Evolutionary conservation across 2,888 invertebrate genomes (phyloP).

Genomic region (Acanthosepion lycidas): DNA sequence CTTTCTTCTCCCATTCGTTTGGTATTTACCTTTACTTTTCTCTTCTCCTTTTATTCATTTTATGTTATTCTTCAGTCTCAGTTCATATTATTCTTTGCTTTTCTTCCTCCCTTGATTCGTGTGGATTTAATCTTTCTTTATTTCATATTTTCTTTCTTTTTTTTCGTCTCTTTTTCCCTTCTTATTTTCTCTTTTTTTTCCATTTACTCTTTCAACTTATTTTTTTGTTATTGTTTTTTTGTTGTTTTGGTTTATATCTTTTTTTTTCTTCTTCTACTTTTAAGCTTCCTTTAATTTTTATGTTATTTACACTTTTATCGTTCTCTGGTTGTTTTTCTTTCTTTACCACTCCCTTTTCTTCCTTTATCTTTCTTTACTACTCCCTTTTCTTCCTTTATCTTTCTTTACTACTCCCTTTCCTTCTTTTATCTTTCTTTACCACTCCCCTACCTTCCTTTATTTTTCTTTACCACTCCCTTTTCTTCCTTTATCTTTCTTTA

Average conservation of each 20-base stretch:
- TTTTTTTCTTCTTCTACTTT: accelerated
- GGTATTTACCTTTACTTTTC: background rate
- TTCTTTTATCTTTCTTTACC: too few species aligned
- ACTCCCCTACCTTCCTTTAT: background rate
- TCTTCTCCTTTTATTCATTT: background rate
- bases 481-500: background rate
- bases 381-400: too few species aligned
- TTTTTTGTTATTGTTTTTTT: background rate
- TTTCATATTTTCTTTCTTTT: background rate
- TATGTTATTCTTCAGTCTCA: background rate
- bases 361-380: background rate
- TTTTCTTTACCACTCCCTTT: background rate
- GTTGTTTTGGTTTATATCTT: background rate
- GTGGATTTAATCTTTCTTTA: background rate
- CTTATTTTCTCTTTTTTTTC: background rate
- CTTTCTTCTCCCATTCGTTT: background rate
- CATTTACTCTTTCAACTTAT: background rate
- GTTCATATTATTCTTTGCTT: background rate
- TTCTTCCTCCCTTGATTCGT: background rate
- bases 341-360: background rate
- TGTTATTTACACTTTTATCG: background rate
- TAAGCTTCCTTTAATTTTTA: background rate
- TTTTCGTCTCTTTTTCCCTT: background rate
- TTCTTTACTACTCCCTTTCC: too few species aligned
- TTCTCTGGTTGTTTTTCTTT: background rate